Conservation (phyloP, 2,888 invertebrate genomes). For the Cyaniris semiargus region DNA sequence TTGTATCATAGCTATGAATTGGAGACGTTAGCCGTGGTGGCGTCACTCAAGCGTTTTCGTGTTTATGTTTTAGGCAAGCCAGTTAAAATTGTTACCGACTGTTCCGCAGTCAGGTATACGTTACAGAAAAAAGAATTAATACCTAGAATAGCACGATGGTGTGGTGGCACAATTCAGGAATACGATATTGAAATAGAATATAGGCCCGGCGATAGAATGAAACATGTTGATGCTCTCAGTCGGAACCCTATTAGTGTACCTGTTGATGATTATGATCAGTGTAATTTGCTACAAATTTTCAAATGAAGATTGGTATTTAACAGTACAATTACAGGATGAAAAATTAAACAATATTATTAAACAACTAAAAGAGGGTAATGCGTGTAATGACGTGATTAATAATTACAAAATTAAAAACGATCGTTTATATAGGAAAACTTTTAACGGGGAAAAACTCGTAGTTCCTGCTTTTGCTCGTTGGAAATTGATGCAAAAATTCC, state of each 20-base stretch:
- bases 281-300: too few relatives aligned
- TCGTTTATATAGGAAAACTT: neutral
- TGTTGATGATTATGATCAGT: too few relatives aligned
- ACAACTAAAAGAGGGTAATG: neutral
- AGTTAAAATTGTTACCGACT: slow-evolving; percentile 33
- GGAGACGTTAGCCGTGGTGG: slow-evolving; percentile 32
- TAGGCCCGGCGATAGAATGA: too few relatives aligned
- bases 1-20: slow-evolving; percentile 34
- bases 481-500: neutral
- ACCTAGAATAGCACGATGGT: too few relatives aligned
- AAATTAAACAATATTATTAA: neutral
- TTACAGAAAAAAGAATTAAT: too few relatives aligned
- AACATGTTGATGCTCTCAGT: too few relatives aligned
- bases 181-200: too few relatives aligned
- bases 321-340: too few relatives aligned
- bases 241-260: too few relatives aligned
- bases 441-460: neutral
- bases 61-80: slow-evolving; percentile 30
- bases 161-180: too few relatives aligned
- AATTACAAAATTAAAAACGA: neutral
- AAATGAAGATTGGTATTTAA: too few relatives aligned
- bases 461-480: neutral
- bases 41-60: slow-evolving; percentile 25
- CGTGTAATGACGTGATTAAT: neutral
- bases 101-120: slow-evolving; percentile 25